Conservation (phyloP, 2,888 invertebrate genomes). For the Eulithis prunata region DNA sequence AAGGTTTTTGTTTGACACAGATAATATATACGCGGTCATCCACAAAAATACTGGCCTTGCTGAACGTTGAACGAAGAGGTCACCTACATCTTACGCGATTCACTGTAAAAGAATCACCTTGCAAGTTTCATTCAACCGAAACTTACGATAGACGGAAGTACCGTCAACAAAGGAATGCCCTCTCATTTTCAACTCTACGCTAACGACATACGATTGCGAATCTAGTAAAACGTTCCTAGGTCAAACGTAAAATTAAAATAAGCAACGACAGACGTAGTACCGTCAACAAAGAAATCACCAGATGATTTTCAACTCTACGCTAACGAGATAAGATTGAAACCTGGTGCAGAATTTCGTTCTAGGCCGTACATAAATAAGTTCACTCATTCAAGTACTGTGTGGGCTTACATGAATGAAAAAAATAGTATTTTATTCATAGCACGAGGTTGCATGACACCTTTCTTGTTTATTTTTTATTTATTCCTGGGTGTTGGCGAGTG, state of each 20-base stretch:
- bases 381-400: constrained; percentile 39
- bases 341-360: constrained; percentile 6
- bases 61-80: background rate
- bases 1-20: too few relatives aligned
- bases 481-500: constrained; percentile 22
- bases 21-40: background rate
- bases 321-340: constrained; percentile 12
- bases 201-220: constrained; percentile 11
- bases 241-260: constrained; percentile 2
- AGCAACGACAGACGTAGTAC: constrained; percentile 13
- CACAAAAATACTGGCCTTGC: background rate
- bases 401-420: constrained; percentile 43
- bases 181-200: constrained; percentile 17
- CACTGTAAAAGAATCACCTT: background rate
- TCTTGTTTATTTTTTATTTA: constrained; percentile 32
- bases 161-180: constrained; percentile 23
- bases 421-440: constrained; percentile 39
- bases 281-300: constrained; percentile 20
- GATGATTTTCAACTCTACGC: constrained; percentile 18
- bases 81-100: background rate
- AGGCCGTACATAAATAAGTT: constrained; percentile 35
- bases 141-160: constrained; percentile 22
- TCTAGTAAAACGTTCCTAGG: background rate
- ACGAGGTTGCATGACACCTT: constrained; percentile 38
- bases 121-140: constrained; percentile 9